A percentile compares a stretch with the other conserved stretches of the same genome.
phyloP scores from a whole-genome alignment of 1,140 invertebrate genomes.

The Lasioglossum albipes region DNA sequence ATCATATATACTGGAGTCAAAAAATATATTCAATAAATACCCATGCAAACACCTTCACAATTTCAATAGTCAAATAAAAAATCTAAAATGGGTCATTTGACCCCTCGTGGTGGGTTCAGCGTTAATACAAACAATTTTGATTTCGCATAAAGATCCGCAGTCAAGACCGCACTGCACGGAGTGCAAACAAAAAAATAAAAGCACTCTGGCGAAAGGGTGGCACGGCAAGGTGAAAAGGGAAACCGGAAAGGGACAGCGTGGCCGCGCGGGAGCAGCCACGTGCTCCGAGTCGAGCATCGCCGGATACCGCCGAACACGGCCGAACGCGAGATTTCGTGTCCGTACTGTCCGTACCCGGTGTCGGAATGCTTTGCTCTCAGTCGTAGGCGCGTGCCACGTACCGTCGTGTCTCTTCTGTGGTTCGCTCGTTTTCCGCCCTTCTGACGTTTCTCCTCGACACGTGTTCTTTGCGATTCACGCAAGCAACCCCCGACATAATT shows the following conservation, averaged over 20 bases:
- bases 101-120: no score
- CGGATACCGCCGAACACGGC: constrained; percentile 65
- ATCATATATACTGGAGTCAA: no score
- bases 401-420: constrained; percentile 9
- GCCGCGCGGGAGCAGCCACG: constrained; percentile 65
- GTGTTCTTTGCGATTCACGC: neutral
- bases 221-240: neutral
- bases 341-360: constrained; percentile 61
- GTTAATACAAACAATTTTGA: no score
- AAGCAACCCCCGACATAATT: no score
- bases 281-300: constrained; percentile 66
- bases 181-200: neutral
- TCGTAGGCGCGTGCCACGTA: constrained; percentile 73
- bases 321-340: constrained; percentile 69
- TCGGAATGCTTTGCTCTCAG: constrained; percentile 74
- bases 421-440: neutral
- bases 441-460: constrained; percentile 2
- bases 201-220: neutral
- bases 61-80: no score
- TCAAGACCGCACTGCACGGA: no score
- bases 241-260: constrained; percentile 29
- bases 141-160: no score
- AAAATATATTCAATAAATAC: no score
- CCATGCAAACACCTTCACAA: no score
- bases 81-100: no score